Percentiles rank a stretch among this genome's conserved stretches.
Evolutionary conservation across 1,140 invertebrate species (phyloP).

Genomic region (Homarus americanus): DNA sequence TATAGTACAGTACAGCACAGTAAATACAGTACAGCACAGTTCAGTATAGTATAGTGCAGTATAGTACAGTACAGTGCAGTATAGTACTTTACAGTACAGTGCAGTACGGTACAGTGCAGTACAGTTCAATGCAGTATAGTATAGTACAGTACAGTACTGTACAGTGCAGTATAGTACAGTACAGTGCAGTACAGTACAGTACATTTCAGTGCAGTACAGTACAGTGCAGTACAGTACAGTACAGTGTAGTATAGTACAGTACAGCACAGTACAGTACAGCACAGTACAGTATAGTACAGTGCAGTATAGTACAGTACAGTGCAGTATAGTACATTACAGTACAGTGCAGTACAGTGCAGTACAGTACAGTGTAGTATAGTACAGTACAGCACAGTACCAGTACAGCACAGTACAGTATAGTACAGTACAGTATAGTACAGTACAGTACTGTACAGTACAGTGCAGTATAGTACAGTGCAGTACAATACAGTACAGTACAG

Average conservation of each 20-base stretch:
- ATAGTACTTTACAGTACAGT: conserved; percentile 25
- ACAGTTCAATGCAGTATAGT: too few species aligned
- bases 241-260: conserved; percentile 26
- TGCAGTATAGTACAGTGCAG: conserved; percentile 11
- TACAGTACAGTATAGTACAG: conserved; percentile 17
- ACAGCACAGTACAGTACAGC: conserved; percentile 43
- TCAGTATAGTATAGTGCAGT: conserved; percentile 25
- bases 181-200: conserved; percentile 31
- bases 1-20: conserved; percentile 29
- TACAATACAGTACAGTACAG: conserved; percentile 5
- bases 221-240: conserved; percentile 28
- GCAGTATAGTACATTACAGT: conserved; percentile 16
- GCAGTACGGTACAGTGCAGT: conserved; percentile 25
- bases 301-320: conserved; percentile 33
- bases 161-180: too few species aligned
- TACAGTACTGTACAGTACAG: conserved; percentile 18
- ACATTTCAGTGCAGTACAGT: conserved; percentile 20
- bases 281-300: conserved; percentile 26
- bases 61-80: conserved; percentile 6
- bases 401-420: conserved; percentile 26
- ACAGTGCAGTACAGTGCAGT: conserved; percentile 18
- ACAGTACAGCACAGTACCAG: too few species aligned
- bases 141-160: too few species aligned
- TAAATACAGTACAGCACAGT: conserved; percentile 40
- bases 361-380: conserved; percentile 20